phyloP scores from a whole-genome alignment of 92 coral and sea anemone genomes.

The Chrysogorgia sp. region DNA sequence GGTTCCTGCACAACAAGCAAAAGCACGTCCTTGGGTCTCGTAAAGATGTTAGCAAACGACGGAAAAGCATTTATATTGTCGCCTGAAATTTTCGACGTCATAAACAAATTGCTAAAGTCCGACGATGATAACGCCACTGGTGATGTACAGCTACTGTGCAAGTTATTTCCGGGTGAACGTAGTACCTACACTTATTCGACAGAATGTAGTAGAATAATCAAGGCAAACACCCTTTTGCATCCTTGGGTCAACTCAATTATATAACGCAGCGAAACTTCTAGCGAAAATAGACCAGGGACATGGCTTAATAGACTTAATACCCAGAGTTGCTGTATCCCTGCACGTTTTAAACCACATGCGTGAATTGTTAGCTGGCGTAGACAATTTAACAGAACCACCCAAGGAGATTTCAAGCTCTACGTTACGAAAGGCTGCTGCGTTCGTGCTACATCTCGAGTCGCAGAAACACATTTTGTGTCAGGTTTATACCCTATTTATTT shows the following conservation, averaged over 20 bases:
- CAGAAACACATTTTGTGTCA: constrained; percentile 53
- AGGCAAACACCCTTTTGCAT: constrained; percentile 55
- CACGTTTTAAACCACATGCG: constrained; percentile 68
- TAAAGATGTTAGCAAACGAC: constrained; percentile 46
- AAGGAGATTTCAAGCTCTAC: constrained; percentile 11
- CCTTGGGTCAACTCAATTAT: constrained; percentile 62
- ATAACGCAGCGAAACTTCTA: constrained; percentile 56
- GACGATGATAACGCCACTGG: constrained; percentile 62
- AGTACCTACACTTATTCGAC: constrained; percentile 54
- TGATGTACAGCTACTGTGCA: constrained; percentile 63
- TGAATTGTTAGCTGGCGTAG: constrained; percentile 46
- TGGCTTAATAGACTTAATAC: constrained; percentile 51
- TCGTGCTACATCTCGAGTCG: constrained; percentile 46
- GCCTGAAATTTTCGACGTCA: constrained; percentile 56
- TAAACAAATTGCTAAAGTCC: constrained; percentile 58
- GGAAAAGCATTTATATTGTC: constrained; percentile 53
- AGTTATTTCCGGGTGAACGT: constrained; percentile 59
- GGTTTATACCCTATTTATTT: too few relatives aligned
- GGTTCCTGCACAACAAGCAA: constrained; percentile 45
- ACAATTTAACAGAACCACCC: constrained; percentile 16
- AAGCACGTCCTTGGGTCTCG: constrained; percentile 60
- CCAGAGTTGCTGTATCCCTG: constrained; percentile 47
- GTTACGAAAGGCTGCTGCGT: constrained; percentile 29
- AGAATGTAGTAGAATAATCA: constrained; percentile 41
- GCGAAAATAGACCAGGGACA: constrained; percentile 66